Base-by-base conservation (phyloP, 2,797 vertebrate species). In the Sebastes paucispinis region DNA sequence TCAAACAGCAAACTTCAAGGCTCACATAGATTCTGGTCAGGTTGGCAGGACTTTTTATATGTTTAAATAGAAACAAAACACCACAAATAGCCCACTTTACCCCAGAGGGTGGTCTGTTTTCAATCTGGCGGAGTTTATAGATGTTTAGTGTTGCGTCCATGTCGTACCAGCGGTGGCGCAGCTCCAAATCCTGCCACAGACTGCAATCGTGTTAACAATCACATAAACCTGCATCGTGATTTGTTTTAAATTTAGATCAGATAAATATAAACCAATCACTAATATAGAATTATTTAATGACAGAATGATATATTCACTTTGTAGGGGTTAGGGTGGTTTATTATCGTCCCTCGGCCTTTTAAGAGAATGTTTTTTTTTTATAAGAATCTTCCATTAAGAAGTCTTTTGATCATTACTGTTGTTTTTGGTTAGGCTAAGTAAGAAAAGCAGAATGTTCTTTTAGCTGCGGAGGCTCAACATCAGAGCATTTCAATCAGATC, bases 351-450 rank as follows among this genome's bases (percentile, higher is more conserved):
- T 58, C 6, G 16, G 79, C 66, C 3, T 52, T 85, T 83, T 54
- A 77, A 69, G 60, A 62, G 59, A 55, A 12, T 52, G 43, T 27
- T 77, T 67, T 75, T 76, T 76, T 71, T 77, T 74, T 76, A 69
- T 67, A 74, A 65, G 62, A 69, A 54, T 77, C 59, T 81, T 89
- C 71, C 29, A 80, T 88, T 82, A 59, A 81, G 68, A 79, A 73
- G 64, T 24, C 66, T 85, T 91, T 93, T 91, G 85, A 93, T 91
- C 87, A 59, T 54, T 73, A 31, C 78, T 81, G 80, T 91, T 93
- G 87, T 85, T 92, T 91, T 88, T 89, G 68, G 79, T 92, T 91
- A 87, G 73, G 36, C 66, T 58, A 73, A 86, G 83, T 58, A 90
- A 88, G 73, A 87, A 86, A 90, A 85, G 79, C 29, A 63, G 90